Evolutionary conservation across 2,797 vertebrate genomes (phyloP).

Genomic region (Amblyraja radiata): DNA sequence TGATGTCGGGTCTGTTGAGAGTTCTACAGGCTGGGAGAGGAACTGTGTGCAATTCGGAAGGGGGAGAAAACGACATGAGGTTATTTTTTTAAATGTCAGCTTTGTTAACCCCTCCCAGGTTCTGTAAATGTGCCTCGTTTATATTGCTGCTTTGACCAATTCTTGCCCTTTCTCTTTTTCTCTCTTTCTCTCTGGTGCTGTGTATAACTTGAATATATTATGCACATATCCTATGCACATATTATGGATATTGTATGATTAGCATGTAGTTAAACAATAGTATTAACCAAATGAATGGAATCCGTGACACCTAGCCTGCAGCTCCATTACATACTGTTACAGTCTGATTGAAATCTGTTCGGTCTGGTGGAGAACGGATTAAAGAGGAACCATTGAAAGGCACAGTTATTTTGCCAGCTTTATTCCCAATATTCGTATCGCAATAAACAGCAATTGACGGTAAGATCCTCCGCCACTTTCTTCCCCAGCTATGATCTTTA

Average conservation of each 20-base stretch:
- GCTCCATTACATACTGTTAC: conserved; percentile 46
- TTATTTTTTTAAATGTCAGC: conserved; percentile 37
- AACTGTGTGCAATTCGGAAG: conserved; percentile 19
- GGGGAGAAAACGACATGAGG: conserved; percentile 43
- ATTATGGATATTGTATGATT: conserved; percentile 47
- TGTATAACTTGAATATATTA: conserved; percentile 43
- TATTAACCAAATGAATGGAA: conserved; percentile 38
- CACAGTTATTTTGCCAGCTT: conserved; percentile 12
- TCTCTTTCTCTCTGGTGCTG: conserved; percentile 40
- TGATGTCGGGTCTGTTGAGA: background rate
- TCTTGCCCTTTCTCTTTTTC: conserved; percentile 40
- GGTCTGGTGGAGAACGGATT: conserved; percentile 3
- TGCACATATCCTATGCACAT: conserved; percentile 49
- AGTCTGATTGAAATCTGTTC: conserved; percentile 31
- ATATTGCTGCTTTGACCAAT: conserved; percentile 41
- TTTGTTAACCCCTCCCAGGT: conserved; percentile 38
- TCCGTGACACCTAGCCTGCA: conserved; percentile 46
- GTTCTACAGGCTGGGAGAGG: conserved; percentile 31
- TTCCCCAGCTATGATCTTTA: background rate
- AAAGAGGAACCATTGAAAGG: conserved; percentile 29
- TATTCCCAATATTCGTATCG: background rate
- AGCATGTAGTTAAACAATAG: conserved; percentile 34
- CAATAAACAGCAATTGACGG: background rate
- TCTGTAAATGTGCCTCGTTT: conserved; percentile 43
- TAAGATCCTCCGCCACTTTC: background rate